phyloP scores from a whole-genome alignment of 2,888 invertebrate species.

The Cheilosia urbana region DNA sequence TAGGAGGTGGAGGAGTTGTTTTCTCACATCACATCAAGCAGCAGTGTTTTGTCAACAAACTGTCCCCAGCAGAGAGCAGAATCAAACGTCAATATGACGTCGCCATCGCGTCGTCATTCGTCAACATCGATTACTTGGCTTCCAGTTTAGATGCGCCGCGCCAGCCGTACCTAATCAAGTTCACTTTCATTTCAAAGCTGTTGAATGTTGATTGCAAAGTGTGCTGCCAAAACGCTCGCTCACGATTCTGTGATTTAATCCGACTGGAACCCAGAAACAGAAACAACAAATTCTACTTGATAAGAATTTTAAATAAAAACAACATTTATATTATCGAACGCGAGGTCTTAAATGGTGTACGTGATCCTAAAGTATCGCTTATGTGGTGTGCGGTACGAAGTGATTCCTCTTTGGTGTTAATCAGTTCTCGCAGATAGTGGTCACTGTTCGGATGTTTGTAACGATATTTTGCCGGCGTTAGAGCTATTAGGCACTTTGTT shows the following conservation, averaged over 20 bases:
- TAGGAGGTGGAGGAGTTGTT: constrained; percentile 24
- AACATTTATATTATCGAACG: constrained; percentile 22
- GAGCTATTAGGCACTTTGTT: constrained; percentile 12
- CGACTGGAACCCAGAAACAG: neutral
- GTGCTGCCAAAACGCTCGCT: neutral
- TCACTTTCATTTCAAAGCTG: constrained; percentile 59
- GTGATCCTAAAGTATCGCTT: constrained; percentile 44
- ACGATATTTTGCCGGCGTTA: constrained; percentile 26
- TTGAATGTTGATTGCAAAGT: constrained; percentile 15
- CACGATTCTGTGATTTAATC: constrained; percentile 10
- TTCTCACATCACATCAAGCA: neutral
- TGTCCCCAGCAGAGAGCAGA: constrained; percentile 26
- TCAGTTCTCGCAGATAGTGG: constrained; percentile 64
- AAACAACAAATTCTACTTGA: constrained; percentile 23
- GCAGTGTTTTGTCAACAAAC: constrained; percentile 6
- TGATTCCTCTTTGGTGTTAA: constrained; percentile 44
- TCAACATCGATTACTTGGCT: constrained; percentile 39
- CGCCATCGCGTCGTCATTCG: neutral
- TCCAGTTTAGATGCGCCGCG: neutral
- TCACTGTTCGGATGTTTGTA: constrained; percentile 58
- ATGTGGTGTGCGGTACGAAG: constrained; percentile 43
- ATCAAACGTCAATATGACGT: constrained; percentile 34
- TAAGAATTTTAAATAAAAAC: constrained; percentile 54
- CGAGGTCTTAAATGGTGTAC: constrained; percentile 42
- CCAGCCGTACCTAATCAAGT: constrained; percentile 2